Base-by-base conservation (phyloP, 2,113 vertebrate species). In the Apeltes quadracus region DNA sequence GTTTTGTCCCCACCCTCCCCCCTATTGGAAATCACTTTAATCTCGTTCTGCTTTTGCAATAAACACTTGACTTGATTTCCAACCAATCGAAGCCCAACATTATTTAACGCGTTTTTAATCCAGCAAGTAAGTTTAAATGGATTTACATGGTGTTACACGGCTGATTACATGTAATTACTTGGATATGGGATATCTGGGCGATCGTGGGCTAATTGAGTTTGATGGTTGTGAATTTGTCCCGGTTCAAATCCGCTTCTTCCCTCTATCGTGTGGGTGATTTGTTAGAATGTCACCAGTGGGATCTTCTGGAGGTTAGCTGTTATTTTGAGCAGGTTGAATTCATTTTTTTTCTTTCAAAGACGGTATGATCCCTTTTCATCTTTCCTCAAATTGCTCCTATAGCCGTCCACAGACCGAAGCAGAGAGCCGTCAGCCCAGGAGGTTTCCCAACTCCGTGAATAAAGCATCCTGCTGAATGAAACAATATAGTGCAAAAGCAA, bases 381-480 rank as follows among this genome's bases (percentile, higher is more conserved):
- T 77, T 76, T 71, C 53, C 27, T 69, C 23, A 81, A 77, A 81
- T 78, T 66, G 56, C 51, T 66, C 69, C 73, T 43, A 66, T 20
- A 14, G 64, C 55, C 61, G 62, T 71, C 63, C 50, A 34, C 36
- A 76, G 41, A 73, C 41, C 10, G 38, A 69, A 41, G 79, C 62
- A 18, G 36, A 38, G 43, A 70, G 59, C 59, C 12, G 18, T 69
- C 78, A 25, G 12, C 83, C 78, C 82, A 83, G 46, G 10, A 69
- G 65, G 29, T 78, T 75, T 44, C 69, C 65, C 61, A 25, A 43
- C 79, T 80, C 82, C 75, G 88, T 79, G 75, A 87, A 88, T 89
- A 88, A 88, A 63, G 63, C 61, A 87, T 81, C 61, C 41, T 68
- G 48, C 62, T 73, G 83, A 90, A 75, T 84, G 84, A 76, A 81